Evolutionary conservation across 2,797 vertebrate genomes (phyloP), one percentile per base, ranked within the genome.

Genomic region (Pangasius sanitwongsei): DNA sequence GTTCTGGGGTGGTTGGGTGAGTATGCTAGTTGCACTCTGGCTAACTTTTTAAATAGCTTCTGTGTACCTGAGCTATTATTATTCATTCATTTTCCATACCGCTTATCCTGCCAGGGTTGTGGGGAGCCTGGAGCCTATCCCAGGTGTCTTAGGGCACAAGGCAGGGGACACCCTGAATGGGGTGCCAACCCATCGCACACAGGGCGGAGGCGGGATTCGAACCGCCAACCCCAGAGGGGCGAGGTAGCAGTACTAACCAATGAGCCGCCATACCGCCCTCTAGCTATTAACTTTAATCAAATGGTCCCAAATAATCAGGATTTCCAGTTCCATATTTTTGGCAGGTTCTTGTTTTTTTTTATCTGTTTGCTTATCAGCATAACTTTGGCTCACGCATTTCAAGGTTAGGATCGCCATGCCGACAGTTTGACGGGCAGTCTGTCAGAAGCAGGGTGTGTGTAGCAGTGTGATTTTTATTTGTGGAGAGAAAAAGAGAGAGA

Each of bases 341-440:
- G 53, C 8, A 4, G 53, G 28, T 82, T 31, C 1, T 34, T 13
- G 6, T 25, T 74, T 28, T 9, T 2, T 74, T 1, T 2, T 11
- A 94, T 92, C 92, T 92, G 94, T 95, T 95, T 94, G 95, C 95
- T 95, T 94, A 95, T 96, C 92, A 95, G 92, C 74, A 94, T 97
- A 93, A 96, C 94, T 97, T 98, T 97, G 96, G 90, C 96, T 97
- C 97, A 96, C 96, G 97, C 97, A 97, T 97, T 85, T 95, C 94
- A 95, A 94, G 95, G 93, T 91, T 89, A 91, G 91, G 89, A 88
- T 92, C 93, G 93, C 94, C 93, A 95, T 94, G 93, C 93, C 89
- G 96, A 95, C 97, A 98, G 97, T 93, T 97, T 97, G 97, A 98
- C 94, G 97, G 97, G 97, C 98, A 97, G 94, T 93, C 96, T 98